Conservation (phyloP, 1,140 invertebrate species). For the Protaetia brevitarsis region DNA sequence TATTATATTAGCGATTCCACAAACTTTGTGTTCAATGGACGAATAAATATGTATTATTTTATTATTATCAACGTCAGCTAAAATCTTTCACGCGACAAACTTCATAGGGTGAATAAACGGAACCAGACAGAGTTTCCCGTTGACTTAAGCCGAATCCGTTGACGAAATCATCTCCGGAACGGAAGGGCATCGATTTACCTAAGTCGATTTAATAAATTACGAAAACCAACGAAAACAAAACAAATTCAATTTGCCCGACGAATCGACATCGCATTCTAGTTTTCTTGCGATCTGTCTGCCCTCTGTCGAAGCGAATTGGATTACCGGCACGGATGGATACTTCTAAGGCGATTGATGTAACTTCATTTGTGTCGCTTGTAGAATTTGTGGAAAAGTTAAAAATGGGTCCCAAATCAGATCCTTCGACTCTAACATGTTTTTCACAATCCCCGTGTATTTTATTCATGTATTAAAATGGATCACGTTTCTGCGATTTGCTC, state of each 20-base stretch:
- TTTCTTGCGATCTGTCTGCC: conserved; percentile 12
- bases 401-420: not conserved
- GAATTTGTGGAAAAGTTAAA: conserved; percentile 2
- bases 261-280: not conserved
- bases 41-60: too few relatives aligned
- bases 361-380: not conserved
- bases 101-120: too few relatives aligned
- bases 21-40: too few relatives aligned
- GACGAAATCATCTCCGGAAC: not conserved
- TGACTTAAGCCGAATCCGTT: not conserved
- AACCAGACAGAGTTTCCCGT: not conserved
- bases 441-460: too few relatives aligned
- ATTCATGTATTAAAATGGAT: too few relatives aligned
- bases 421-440: too few relatives aligned
- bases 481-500: too few relatives aligned
- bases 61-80: too few relatives aligned
- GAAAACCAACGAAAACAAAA: conserved; percentile 1
- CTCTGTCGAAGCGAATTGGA: not conserved
- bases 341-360: not conserved
- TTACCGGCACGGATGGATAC: not conserved
- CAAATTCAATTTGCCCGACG: not conserved
- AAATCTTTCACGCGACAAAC: too few relatives aligned
- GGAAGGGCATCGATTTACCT: not conserved
- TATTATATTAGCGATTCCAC: too few relatives aligned
- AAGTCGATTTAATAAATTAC: not conserved